Conservation (phyloP, 1,140 invertebrate genomes). For the Danaus plexippus region DNA sequence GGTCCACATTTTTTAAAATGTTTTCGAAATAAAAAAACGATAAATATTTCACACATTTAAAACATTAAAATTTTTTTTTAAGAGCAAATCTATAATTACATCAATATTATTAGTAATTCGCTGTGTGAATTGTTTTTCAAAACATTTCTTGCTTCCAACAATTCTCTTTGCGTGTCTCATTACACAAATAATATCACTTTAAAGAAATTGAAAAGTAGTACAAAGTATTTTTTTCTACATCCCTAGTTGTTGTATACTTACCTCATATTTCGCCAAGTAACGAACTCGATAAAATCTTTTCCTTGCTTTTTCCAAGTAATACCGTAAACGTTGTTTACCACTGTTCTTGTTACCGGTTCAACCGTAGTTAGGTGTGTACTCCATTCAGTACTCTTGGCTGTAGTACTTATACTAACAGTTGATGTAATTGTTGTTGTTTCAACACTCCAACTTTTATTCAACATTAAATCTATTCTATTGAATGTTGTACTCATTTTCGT, state of each 20-base stretch:
- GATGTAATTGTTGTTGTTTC: constrained; percentile 60
- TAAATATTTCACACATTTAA: not conserved
- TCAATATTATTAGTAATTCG: constrained; percentile 22
- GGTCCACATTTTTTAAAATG: too few relatives aligned
- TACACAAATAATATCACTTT: not conserved
- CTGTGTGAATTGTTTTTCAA: constrained; percentile 11
- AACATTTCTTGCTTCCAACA: too few relatives aligned
- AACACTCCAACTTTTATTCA: constrained; percentile 67
- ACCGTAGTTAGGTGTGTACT: constrained; percentile 52
- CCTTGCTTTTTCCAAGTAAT: constrained; percentile 68
- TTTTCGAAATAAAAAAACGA: too few relatives aligned
- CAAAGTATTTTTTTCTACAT: too few relatives aligned
- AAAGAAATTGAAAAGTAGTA: too few relatives aligned
- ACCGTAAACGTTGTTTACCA: constrained; percentile 67
- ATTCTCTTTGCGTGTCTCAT: not conserved
- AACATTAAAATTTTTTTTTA: constrained; percentile 1
- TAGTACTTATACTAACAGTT: constrained; percentile 60
- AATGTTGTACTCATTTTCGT: constrained; percentile 61
- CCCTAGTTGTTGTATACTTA: constrained; percentile 22
- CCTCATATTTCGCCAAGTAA: constrained; percentile 66
- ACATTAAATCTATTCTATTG: constrained; percentile 65
- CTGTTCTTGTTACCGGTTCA: constrained; percentile 55
- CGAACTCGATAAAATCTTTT: constrained; percentile 53
- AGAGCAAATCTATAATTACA: constrained; percentile 1
- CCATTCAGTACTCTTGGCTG: constrained; percentile 45